phyloP scores from a whole-genome alignment of 2,888 invertebrate genomes.

The Apodemia duryi region DNA sequence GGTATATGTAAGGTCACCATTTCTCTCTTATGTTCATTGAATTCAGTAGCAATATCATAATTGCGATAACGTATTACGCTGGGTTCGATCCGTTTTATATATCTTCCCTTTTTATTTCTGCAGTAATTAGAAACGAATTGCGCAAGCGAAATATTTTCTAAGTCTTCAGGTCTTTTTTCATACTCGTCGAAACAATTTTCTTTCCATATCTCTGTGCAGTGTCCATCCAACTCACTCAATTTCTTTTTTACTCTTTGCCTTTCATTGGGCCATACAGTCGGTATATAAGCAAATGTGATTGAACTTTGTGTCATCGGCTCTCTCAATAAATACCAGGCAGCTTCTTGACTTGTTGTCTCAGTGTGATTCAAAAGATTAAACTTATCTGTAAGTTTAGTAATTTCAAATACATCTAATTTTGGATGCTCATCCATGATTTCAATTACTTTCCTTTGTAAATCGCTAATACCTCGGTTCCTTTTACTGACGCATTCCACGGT shows the following conservation, averaged over 20 bases:
- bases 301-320: constrained; percentile 27
- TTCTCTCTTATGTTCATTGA: constrained; percentile 42
- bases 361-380: constrained; percentile 37
- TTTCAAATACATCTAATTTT: constrained; percentile 1
- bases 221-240: constrained; percentile 37
- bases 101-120: constrained; percentile 23
- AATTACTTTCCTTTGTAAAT: constrained; percentile 38
- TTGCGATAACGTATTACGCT: constrained; percentile 30
- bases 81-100: constrained; percentile 11
- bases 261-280: constrained; percentile 34
- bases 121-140: constrained; percentile 38
- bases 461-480: constrained; percentile 38
- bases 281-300: constrained; percentile 25
- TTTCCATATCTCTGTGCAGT: constrained; percentile 38
- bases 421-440: constrained; percentile 29
- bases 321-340: constrained; percentile 29
- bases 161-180: constrained; percentile 38
- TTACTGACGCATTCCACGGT: constrained; percentile 46
- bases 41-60: constrained; percentile 41
- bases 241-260: constrained; percentile 18
- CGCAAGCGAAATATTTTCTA: constrained; percentile 36
- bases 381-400: constrained; percentile 24
- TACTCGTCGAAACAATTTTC: constrained; percentile 44
- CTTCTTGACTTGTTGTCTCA: constrained; percentile 47
- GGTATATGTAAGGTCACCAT: constrained; percentile 30